Percentiles rank a stretch among this genome's conserved stretches.
Evolutionary conservation across 2,113 vertebrate species (phyloP).

Genomic region (Machaerirhynchus nigripectus): DNA sequence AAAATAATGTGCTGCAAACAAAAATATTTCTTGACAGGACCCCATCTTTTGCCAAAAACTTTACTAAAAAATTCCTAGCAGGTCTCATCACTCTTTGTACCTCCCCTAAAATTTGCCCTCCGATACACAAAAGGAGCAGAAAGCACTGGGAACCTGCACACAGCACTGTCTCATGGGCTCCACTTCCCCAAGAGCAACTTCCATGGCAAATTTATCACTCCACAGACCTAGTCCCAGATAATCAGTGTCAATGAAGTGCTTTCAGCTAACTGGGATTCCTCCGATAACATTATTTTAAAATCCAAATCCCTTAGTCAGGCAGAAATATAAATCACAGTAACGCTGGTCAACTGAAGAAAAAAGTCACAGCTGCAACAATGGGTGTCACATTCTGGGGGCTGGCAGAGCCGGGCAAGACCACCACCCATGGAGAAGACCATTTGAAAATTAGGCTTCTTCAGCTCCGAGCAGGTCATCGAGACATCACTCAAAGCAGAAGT

Average conservation of each 20-base stretch:
- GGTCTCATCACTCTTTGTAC: not conserved
- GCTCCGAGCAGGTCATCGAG: not conserved
- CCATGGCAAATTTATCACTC: not conserved
- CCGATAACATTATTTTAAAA: not conserved
- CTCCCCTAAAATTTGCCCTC: not conserved
- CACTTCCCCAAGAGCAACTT: not conserved
- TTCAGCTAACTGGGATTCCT: not conserved
- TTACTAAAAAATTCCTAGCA: conserved; percentile 26
- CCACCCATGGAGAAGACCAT: not conserved
- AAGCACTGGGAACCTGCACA: not conserved
- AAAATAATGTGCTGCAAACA: not conserved
- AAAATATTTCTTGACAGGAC: not conserved
- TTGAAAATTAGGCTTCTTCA: not conserved
- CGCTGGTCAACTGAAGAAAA: not conserved
- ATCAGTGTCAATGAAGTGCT: not conserved
- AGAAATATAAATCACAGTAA: not conserved
- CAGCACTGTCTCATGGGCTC: not conserved
- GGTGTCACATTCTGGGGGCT: not conserved
- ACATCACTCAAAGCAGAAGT: not conserved
- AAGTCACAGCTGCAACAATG: not conserved
- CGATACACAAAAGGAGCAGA: not conserved
- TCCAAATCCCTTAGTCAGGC: not conserved
- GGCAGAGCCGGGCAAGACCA: not conserved
- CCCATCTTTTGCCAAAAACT: not conserved
- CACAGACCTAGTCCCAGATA: not conserved